Base-by-base conservation (phyloP, 2,113 vertebrate species). In the Orthonyx spaldingii region DNA sequence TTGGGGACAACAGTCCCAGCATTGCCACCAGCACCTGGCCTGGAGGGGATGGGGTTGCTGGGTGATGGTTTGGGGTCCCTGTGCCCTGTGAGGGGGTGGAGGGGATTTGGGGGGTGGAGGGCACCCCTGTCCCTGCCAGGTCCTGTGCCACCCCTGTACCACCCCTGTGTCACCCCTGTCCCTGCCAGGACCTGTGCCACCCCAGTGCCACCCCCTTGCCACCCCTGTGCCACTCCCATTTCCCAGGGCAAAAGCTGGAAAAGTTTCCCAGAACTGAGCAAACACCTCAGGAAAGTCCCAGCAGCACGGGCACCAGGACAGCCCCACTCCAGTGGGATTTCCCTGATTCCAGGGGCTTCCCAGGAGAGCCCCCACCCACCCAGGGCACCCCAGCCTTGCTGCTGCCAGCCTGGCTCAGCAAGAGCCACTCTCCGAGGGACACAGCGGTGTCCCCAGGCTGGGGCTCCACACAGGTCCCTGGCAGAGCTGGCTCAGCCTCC, bases 281-380 rank as follows among this genome's bases (percentile, higher is more conserved):
- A 32, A 63, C 47, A 13, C 32, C 56, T 78, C 10, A 0, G 33
- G 11, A 10, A 44, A 35, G 35, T 24, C 23, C 35, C 35, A 17
- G 75, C 2, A 2, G 12, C 1, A 0, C 0, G 0, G 3, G 7
- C 22, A 9, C 22, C 1, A 1, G 49, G 52, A 5, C 13, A 3
- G 4, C 30, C 20, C 52, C 32, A 1, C 15, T 0, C 19, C 10
- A 3, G 19, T 3, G 1, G 41, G 39, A 10, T 33, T 41, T n/a
- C 37, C 49, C 9, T 4, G 1, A 3, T 22, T 33, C 56, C 56
- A 35, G 66, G 16, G 35, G 14, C 8, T 33, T 66, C 47, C 46
- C 11, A 2, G 30, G 28, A 79, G 24, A 69, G 27, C 16, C 32
- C 35, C 30, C 9, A 1, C 37, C 13, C 5, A 2, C 10, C 33